Evolutionary conservation across 2,888 invertebrate genomes (phyloP), one percentile per base, ranked within the genome.

Genomic region (Siphlonurus alternatus): DNA sequence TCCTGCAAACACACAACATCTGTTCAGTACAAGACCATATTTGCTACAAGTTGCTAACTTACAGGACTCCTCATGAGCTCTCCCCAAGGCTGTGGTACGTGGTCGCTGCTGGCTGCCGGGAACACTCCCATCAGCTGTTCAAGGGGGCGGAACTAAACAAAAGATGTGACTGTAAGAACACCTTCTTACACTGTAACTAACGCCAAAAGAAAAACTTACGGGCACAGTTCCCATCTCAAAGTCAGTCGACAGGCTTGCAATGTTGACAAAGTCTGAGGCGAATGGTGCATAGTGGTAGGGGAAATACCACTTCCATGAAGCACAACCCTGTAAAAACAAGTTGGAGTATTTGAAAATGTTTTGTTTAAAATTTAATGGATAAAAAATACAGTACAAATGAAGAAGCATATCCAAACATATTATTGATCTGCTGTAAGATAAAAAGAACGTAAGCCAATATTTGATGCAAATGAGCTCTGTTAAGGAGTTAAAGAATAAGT

Each of bases 61-160:
- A 92, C 92, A 1, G 92, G 88, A 74, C 92, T 87, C 62, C 83
- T 86, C 99, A 99, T 99, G 59, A 99, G 83, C 67, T 81, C 78
- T 20, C 90, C 93, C 95, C 97, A 99, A 2, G 96, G 88, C 67
- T 82, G 76, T 20, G 99, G 99, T 66, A 99, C 89, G 78, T 97
- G 97, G 64, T 87, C 83, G 67, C 91, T 85, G 78, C 95, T 96
- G 60, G 95, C 98, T 18, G 98, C 98, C 62, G 99, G 99, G 77
- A 99, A 99, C 67, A 99, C 99, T 53, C 97, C 92, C 99, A 99
- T 99, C 73, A 99, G 78, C 80, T 99, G 99, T 78, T 99, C 97
- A 72, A 99, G 78, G 0, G 99, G 99, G 69, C 89, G 89, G 79
- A 99, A 98, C 86, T 92, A 64, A 65, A 38, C 64, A 59, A 23